Evolutionary conservation across 2,888 invertebrate species (phyloP).

Genomic region (Agonopterix heracliana): DNA sequence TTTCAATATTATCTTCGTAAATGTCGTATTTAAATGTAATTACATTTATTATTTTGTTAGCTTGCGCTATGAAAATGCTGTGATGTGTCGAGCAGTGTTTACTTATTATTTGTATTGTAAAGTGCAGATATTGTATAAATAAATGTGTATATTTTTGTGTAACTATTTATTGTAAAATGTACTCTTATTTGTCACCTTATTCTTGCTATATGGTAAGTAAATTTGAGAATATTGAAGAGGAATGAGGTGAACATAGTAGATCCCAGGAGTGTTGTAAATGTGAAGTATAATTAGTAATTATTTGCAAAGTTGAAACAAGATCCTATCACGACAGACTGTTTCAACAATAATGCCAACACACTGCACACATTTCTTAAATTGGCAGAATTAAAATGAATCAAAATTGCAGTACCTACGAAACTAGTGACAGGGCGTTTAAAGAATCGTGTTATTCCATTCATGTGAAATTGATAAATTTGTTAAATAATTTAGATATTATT

Average conservation of each 20-base stretch:
- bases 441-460: too few relatives aligned
- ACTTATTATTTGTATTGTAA: constrained; percentile 31
- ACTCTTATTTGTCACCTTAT: constrained; percentile 26
- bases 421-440: too few relatives aligned
- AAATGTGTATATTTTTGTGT: constrained; percentile 20
- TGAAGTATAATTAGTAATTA: constrained; percentile 16
- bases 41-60: constrained; percentile 34
- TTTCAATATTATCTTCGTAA: constrained; percentile 16
- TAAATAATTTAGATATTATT: too few relatives aligned
- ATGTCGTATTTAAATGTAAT: constrained; percentile 4
- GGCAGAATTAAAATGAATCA: constrained; percentile 22
- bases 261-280: constrained; percentile 63
- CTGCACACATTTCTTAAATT: constrained; percentile 62
- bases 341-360: constrained; percentile 63
- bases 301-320: constrained; percentile 23
- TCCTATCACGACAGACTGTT: constrained; percentile 20
- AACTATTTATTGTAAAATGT: constrained; percentile 19
- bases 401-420: neutral
- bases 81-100: constrained; percentile 28
- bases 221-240: constrained; percentile 5
- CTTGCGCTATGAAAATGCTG: constrained; percentile 57
- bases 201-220: constrained; percentile 12
- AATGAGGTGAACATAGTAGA: constrained; percentile 45
- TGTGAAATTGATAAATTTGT: too few relatives aligned
- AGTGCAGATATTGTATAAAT: constrained; percentile 24